Conservation (phyloP, 1,140 invertebrate species). For the Brachionus rubens region DNA sequence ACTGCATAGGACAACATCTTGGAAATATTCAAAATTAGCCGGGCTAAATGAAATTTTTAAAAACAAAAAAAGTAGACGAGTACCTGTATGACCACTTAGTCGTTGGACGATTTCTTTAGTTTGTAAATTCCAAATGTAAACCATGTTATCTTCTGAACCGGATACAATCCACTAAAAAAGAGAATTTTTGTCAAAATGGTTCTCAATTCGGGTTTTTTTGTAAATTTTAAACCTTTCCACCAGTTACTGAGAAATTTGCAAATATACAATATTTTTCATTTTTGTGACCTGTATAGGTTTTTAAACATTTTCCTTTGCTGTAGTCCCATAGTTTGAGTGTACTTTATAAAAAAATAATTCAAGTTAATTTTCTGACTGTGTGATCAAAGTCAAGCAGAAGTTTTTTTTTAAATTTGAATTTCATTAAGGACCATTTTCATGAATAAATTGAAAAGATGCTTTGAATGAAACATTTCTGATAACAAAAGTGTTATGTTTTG, state of each 20-base stretch:
- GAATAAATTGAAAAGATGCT: too few relatives aligned
- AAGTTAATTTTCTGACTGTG: constrained; percentile 4
- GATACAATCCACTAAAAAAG: constrained; percentile 92
- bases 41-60: not conserved
- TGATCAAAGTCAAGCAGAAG: too few relatives aligned
- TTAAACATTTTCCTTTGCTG: constrained; percentile 86
- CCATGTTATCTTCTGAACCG: constrained; percentile 97
- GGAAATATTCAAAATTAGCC: constrained; percentile 52
- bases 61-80: constrained; percentile 30
- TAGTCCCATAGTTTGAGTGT: constrained; percentile 99
- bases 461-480: too few relatives aligned
- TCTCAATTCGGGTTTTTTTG: constrained; percentile 42
- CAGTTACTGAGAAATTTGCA: constrained; percentile 98
- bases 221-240: constrained; percentile 77
- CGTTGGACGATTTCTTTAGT: constrained; percentile 99
- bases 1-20: constrained; percentile 93
- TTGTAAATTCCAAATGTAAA: constrained; percentile 99
- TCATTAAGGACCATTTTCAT: too few relatives aligned
- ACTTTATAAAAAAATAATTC: constrained; percentile 52
- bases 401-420: constrained; percentile 5
- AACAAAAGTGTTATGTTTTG: too few relatives aligned
- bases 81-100: constrained; percentile 87
- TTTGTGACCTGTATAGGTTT: constrained; percentile 94
- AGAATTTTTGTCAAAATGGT: too few relatives aligned
- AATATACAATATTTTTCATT: constrained; percentile 99